phyloP scores from a whole-genome alignment of 2,888 invertebrate genomes.

The Rugalucina vietnamica region DNA sequence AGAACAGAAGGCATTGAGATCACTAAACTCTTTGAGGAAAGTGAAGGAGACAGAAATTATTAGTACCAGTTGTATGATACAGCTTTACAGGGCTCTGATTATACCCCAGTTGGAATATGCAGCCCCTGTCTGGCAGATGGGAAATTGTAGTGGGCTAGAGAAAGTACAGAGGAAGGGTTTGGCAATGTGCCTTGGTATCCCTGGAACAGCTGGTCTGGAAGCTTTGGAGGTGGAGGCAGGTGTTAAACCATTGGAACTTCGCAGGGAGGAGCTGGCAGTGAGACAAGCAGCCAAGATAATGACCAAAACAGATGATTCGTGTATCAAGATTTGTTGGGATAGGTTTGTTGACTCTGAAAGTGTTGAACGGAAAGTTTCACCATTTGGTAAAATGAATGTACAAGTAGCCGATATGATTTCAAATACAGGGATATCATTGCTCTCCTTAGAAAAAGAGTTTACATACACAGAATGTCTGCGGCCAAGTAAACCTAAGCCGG shows the following conservation, averaged over 20 bases:
- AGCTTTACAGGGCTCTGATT: not conserved
- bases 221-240: slow-evolving; percentile 22
- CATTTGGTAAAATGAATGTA: not conserved
- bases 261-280: slow-evolving; percentile 11
- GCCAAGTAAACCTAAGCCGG: not conserved
- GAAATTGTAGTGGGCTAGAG: too few species aligned
- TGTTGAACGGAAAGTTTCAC: not conserved
- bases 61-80: not conserved
- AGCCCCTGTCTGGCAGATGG: too few species aligned
- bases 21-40: not conserved
- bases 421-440: not conserved
- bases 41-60: slow-evolving; percentile 12
- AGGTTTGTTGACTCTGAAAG: not conserved
- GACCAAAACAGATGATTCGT: not conserved
- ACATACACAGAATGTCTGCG: not conserved
- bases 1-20: not conserved
- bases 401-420: not conserved
- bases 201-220: slow-evolving; percentile 10
- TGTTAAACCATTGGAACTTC: not conserved
- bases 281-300: slow-evolving; percentile 20
- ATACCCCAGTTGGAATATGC: slow-evolving; percentile 1
- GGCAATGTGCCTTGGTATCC: too few species aligned
- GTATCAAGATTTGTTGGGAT: not conserved
- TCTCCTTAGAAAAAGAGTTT: slow-evolving; percentile 1
- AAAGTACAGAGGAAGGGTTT: slow-evolving; percentile 20